Evolutionary conservation across 1,140 invertebrate genomes (phyloP).

Genomic region (Reticulitermes speratus): DNA sequence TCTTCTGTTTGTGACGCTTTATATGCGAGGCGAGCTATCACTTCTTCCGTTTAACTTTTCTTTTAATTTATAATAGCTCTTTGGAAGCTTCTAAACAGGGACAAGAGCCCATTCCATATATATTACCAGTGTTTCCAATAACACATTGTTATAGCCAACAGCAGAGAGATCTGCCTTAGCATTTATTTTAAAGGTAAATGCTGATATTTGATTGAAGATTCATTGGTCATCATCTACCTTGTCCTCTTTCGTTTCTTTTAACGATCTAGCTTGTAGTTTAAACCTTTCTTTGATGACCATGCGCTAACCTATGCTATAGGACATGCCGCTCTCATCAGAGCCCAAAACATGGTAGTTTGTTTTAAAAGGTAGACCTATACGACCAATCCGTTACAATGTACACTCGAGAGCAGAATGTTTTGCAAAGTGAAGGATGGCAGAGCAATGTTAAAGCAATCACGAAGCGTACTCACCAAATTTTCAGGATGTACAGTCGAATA

Average conservation of each 20-base stretch:
- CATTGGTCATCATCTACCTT: neutral
- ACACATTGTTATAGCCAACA: neutral
- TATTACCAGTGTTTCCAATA: conserved; percentile 9
- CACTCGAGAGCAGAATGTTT: neutral
- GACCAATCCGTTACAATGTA: neutral
- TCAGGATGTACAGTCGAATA: neutral
- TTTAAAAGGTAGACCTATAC: neutral
- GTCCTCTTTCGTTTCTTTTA: conserved; percentile 22
- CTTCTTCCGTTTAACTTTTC: conserved; percentile 6
- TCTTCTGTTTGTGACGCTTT: neutral
- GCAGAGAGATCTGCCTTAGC: neutral
- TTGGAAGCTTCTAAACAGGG: neutral
- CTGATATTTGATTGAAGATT: conserved; percentile 25
- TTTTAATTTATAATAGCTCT: conserved; percentile 18
- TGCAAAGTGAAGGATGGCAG: neutral
- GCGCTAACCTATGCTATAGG: neutral
- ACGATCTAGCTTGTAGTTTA: conserved; percentile 21
- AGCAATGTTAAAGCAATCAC: neutral
- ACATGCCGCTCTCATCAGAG: neutral
- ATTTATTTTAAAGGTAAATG: neutral
- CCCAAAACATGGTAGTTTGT: neutral
- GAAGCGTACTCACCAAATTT: neutral
- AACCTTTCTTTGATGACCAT: conserved; percentile 19
- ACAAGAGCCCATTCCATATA: neutral
- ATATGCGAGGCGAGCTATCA: neutral